phyloP scores from a whole-genome alignment of 2,797 vertebrate genomes.

The Leontocebus nigricollis region DNA sequence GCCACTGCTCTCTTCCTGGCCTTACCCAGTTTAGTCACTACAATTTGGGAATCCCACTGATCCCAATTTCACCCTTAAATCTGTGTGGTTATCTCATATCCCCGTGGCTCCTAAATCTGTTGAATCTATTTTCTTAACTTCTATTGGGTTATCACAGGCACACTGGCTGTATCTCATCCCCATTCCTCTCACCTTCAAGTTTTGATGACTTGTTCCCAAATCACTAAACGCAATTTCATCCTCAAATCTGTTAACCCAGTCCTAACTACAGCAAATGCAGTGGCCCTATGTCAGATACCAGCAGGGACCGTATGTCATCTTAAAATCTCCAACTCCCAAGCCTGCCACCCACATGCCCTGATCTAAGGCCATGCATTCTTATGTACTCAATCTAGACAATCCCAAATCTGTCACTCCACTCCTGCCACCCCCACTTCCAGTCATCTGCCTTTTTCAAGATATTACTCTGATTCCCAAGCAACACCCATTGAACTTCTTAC shows the following conservation, averaged over 20 bases:
- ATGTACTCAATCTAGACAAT: neutral
- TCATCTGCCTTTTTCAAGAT: neutral
- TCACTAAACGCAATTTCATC: neutral
- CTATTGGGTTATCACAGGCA: neutral
- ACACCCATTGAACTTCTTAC: neutral
- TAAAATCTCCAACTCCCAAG: neutral
- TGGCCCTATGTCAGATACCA: neutral
- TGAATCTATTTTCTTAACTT: neutral
- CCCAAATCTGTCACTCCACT: neutral
- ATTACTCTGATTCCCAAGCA: neutral
- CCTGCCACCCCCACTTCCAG: neutral
- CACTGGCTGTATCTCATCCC: neutral
- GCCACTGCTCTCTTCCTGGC: neutral
- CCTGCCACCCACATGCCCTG: neutral
- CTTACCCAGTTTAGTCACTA: neutral
- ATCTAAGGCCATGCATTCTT: neutral
- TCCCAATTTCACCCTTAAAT: neutral
- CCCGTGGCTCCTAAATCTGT: neutral
- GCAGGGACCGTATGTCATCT: neutral
- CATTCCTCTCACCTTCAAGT: neutral
- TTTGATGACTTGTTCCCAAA: neutral
- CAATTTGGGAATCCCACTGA: accelerated
- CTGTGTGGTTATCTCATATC: neutral
- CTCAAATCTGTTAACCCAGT: too few species aligned
- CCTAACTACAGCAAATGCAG: neutral